A percentile compares a stretch with the other conserved stretches of the same genome.
Evolutionary conservation across 2,797 vertebrate species (phyloP).

Genomic region (Monodelphis domestica): DNA sequence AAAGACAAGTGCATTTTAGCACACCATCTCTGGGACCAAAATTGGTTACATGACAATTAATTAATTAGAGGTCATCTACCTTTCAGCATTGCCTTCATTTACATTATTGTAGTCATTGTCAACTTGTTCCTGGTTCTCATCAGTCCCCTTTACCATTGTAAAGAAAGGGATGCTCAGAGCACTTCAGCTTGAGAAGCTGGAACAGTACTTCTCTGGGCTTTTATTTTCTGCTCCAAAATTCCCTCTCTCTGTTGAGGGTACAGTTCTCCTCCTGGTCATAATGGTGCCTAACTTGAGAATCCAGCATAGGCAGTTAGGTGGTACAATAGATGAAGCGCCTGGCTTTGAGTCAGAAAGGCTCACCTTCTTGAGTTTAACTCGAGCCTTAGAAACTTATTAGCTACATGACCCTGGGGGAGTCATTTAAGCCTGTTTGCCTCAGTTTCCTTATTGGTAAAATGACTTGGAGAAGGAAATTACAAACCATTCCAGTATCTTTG

Average conservation of each 20-base stretch:
- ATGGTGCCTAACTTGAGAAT: not conserved
- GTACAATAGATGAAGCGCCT: no score
- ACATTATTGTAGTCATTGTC: not conserved
- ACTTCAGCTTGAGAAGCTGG: not conserved
- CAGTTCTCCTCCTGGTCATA: not conserved
- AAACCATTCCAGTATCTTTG: no score
- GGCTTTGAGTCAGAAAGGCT: no score
- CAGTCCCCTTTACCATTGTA: not conserved
- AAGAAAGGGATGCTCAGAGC: not conserved
- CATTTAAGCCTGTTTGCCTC: no score
- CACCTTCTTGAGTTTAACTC: no score
- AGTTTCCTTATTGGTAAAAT: no score
- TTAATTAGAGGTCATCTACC: no score
- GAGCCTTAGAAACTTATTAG: no score
- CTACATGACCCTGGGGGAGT: no score
- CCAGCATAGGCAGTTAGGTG: no score
- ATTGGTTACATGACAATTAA: not conserved
- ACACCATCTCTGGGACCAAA: not conserved
- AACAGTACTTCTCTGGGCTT: not conserved
- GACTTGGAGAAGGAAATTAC: no score
- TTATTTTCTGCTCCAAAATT: not conserved
- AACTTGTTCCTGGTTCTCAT: not conserved
- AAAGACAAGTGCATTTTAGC: not conserved
- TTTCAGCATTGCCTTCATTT: not conserved
- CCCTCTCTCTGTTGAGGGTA: not conserved